Evolutionary conservation across 2,113 vertebrate genomes (phyloP).

Genomic region (Bombycilla garrulus): DNA sequence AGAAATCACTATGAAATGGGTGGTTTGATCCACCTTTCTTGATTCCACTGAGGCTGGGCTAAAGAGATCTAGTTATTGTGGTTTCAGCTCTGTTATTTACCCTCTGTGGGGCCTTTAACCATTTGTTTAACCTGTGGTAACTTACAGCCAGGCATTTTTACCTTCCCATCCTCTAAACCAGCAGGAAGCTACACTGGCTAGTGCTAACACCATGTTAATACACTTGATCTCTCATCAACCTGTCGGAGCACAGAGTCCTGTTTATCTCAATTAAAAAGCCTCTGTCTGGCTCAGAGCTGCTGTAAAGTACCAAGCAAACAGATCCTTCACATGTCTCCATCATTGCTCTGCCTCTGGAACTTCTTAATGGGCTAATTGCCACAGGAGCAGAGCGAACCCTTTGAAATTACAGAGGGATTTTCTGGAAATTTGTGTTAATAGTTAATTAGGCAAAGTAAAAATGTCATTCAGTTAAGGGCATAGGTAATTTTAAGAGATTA

Average conservation of each 20-base stretch:
- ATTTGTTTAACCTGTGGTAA: neutral
- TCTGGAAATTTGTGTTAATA: neutral
- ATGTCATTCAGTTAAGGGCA: neutral
- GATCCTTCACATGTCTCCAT: fast-evolving
- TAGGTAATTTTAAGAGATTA: neutral
- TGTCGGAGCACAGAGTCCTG: neutral
- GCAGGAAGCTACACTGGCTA: neutral
- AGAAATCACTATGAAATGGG: neutral
- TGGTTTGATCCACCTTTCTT: neutral
- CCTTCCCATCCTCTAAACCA: neutral
- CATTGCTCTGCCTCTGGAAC: neutral
- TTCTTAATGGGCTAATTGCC: neutral
- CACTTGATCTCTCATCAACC: neutral
- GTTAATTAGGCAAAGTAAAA: conserved; percentile 20
- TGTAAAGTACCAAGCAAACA: neutral
- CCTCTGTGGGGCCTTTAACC: neutral
- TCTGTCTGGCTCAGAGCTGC: neutral
- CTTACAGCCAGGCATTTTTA: neutral
- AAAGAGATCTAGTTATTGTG: neutral
- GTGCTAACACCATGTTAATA: neutral
- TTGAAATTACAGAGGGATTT: neutral
- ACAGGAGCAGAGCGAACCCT: neutral
- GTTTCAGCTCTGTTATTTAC: neutral
- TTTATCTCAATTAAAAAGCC: neutral
- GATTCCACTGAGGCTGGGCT: neutral